These are phyloP conservation scores for Rissa tridactyla DNA, from an alignment of 2,113 vertebrate genomes.

Conservation along the genomic window DNA sequence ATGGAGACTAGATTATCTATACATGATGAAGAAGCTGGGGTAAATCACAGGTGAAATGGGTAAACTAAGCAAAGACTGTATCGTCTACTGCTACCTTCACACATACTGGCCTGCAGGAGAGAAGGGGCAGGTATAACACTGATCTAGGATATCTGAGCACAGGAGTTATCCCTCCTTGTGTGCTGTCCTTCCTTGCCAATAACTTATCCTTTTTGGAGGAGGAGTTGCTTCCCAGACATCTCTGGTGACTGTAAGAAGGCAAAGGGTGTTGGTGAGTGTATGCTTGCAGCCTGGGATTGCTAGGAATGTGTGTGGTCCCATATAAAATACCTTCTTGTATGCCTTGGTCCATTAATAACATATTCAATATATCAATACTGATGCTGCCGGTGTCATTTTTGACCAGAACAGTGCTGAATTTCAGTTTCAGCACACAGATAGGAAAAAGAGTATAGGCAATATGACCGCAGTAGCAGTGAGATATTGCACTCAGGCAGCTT, in stretches of 20 bases:
- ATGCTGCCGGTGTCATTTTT: not conserved
- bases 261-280: not conserved
- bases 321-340: not conserved
- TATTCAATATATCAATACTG: not conserved
- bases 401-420: not conserved
- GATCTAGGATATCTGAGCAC: not conserved
- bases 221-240: not conserved
- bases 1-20: not conserved
- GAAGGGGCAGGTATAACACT: not conserved
- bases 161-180: not conserved
- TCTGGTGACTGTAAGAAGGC: not conserved
- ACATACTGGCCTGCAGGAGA: not conserved
- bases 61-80: not conserved
- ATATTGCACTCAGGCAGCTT: not conserved
- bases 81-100: not conserved
- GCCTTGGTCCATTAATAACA: not conserved
- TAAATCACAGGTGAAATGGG: not conserved
- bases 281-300: not conserved
- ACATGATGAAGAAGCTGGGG: not conserved
- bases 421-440: not conserved
- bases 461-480: not conserved
- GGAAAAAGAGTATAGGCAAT: not conserved
- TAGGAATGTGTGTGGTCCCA: not conserved
- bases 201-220: not conserved
- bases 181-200: not conserved